Conservation (phyloP, 2,113 vertebrate species). For the Tor tambroides region DNA sequence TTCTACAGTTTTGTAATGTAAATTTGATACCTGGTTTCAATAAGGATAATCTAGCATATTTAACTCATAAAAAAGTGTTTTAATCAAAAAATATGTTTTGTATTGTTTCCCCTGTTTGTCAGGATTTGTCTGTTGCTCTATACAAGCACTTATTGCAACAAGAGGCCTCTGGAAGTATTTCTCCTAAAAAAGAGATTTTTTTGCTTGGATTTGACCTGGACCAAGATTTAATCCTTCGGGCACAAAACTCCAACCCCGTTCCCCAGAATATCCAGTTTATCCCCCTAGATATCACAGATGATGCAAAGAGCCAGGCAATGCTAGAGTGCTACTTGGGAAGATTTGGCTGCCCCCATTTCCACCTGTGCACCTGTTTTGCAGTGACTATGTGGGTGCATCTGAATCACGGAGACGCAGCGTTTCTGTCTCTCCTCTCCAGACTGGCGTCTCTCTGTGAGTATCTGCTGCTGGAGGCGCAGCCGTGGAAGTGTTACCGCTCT, state of each 20-base stretch:
- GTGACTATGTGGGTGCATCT: slow-evolving; percentile 98
- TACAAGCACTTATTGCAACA: slow-evolving; percentile 83
- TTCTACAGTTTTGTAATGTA: no score
- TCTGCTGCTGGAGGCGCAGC: slow-evolving; percentile 90
- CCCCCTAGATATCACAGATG: slow-evolving; percentile 83
- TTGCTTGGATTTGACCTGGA: slow-evolving; percentile 93
- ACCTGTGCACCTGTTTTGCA: slow-evolving; percentile 87
- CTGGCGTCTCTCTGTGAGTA: slow-evolving; percentile 80
- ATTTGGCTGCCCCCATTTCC: slow-evolving; percentile 78
- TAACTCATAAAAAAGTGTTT: no score
- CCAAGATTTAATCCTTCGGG: slow-evolving; percentile 79
- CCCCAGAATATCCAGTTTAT: slow-evolving; percentile 81
- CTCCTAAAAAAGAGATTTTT: slow-evolving; percentile 62
- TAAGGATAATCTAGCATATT: no score
- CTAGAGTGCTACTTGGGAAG: slow-evolving; percentile 76
- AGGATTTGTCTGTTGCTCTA: slow-evolving; percentile 90
- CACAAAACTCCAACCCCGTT: slow-evolving; percentile 80
- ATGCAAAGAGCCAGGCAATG: slow-evolving; percentile 57
- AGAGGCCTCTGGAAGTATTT: slow-evolving; percentile 26
- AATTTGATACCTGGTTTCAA: no score
- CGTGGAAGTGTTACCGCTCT: slow-evolving; percentile 92
- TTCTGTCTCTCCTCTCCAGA: slow-evolving; percentile 79
- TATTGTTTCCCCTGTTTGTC: background rate
- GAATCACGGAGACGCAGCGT: slow-evolving; percentile 85
- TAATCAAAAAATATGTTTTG: background rate